Base-by-base conservation (phyloP, 2,888 invertebrate genomes). In the Conomelus anceps region DNA sequence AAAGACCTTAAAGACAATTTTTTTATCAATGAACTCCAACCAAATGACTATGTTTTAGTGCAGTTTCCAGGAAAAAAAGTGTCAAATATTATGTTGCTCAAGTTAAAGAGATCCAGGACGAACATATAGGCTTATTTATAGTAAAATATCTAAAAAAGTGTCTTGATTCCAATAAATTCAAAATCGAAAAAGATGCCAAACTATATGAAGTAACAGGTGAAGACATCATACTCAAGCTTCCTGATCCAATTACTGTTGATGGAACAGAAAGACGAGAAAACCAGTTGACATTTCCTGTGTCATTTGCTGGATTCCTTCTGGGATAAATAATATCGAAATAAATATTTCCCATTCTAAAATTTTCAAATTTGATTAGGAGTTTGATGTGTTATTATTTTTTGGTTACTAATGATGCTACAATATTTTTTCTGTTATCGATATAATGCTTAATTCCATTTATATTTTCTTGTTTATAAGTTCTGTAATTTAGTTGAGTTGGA, bases 181-280 rank as follows among this genome's bases (percentile, higher is more conserved):
- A 24, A 87, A 87, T 85, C 22, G 23, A 88, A 23, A 84, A 63
- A 34, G 22, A 87, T 41, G 87, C 87, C 23, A 88, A 87, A 63
- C 87, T 89, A 26, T 24, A 89, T 89, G 20, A 86, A 20, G 87
- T 87, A n/a, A 22, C 29, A 86, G 86, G 24, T 22, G 29, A 89
- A 34, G 86, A 87, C 22, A 89, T 89, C 22, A 89, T 87, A 89
- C 20, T 89, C 22, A 89, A 87, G 26, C 84, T 89, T 22, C 88
- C 89, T 41, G 89, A 87, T 22, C 89, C 89, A 87, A 3, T 17
- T 87, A 84, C 89, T 89, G 23, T 87, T 26, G 89, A 87, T 22
- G 89, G 89, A 20, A 89, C 88, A 23, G 89, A 20, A 87, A 89
- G 89, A 84, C 84, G 87, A 63, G 84, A 89, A 84, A 89, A 89